phyloP scores from a whole-genome alignment of 37 sponge, comb jelly and placozoan species.

The Chondrosia reniformis region DNA sequence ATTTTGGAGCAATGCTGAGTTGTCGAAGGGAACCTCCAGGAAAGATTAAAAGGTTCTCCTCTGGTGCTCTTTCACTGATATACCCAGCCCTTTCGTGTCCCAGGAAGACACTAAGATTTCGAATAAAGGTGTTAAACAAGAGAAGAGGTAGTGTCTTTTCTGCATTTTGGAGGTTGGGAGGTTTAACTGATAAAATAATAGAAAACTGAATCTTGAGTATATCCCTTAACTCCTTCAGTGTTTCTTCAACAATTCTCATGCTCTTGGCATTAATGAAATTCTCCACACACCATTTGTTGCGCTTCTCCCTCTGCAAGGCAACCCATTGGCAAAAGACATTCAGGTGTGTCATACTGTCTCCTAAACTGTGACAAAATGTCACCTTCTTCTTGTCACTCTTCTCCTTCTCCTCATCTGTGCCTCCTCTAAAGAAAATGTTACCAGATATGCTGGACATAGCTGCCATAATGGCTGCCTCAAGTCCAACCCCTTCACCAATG shows the following conservation, averaged over 20 bases:
- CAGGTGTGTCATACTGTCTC: constrained; percentile 56
- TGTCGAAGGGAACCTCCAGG: constrained; percentile 45
- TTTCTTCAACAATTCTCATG: constrained; percentile 58
- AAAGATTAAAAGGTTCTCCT: constrained; percentile 30
- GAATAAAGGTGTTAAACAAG: constrained; percentile 44
- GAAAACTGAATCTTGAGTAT: constrained; percentile 14
- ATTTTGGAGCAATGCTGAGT: constrained; percentile 31
- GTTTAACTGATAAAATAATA: neutral
- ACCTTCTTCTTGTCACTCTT: constrained; percentile 58
- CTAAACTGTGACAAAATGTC: constrained; percentile 41
- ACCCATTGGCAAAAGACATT: constrained; percentile 46
- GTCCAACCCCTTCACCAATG: constrained; percentile 27
- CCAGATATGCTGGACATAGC: constrained; percentile 54
- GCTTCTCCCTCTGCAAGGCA: constrained; percentile 1
- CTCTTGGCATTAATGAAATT: constrained; percentile 68
- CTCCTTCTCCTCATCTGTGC: constrained; percentile 49
- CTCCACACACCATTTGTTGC: constrained; percentile 64
- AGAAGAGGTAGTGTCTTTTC: constrained; percentile 27
- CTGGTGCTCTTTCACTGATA: constrained; percentile 18
- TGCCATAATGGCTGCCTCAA: constrained; percentile 47
- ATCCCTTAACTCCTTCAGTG: constrained; percentile 33
- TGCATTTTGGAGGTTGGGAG: constrained; percentile 15
- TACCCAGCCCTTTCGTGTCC: constrained; percentile 61
- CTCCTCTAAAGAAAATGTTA: constrained; percentile 55
- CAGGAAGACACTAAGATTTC: constrained; percentile 39